Conservation (phyloP, 1,140 invertebrate genomes). For the Trissolcus basalis region DNA sequence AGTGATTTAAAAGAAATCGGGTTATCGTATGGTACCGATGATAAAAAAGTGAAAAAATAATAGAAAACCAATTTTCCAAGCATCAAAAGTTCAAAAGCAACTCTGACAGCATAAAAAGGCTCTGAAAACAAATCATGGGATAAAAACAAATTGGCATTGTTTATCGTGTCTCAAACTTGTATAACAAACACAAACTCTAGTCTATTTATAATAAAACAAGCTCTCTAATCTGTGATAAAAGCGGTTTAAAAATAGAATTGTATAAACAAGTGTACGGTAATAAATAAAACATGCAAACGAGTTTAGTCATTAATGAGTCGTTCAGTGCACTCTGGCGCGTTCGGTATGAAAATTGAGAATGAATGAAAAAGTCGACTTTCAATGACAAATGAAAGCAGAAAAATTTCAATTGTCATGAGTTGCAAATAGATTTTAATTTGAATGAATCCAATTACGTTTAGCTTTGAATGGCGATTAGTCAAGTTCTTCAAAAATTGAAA, state of each 20-base stretch:
- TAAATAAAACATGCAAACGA: slow-evolving; percentile 41
- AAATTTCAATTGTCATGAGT: background rate
- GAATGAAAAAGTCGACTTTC: background rate
- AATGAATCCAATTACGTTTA: background rate
- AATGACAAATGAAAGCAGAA: no score
- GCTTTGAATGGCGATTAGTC: no score
- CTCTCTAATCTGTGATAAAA: slow-evolving; percentile 49
- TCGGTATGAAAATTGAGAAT: background rate
- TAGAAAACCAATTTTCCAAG: no score
- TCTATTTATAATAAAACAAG: slow-evolving; percentile 30
- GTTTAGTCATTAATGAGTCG: slow-evolving; percentile 9
- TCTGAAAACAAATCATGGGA: slow-evolving; percentile 40
- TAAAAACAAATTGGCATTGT: slow-evolving; percentile 46
- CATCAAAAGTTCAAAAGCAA: no score
- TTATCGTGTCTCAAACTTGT: slow-evolving; percentile 45
- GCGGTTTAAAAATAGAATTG: slow-evolving; percentile 13
- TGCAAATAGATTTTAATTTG: background rate
- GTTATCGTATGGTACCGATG: no score
- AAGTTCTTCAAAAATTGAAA: slow-evolving; percentile 9
- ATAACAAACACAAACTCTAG: slow-evolving; percentile 43
- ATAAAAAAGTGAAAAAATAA: no score
- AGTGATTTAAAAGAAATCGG: no score
- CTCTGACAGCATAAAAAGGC: no score
- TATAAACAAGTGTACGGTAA: background rate
- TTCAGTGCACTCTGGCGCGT: slow-evolving; percentile 11